These are phyloP conservation scores for Sebastolobus altivelis DNA, from an alignment of 2,797 vertebrate genomes.

Conservation along the genomic window DNA sequence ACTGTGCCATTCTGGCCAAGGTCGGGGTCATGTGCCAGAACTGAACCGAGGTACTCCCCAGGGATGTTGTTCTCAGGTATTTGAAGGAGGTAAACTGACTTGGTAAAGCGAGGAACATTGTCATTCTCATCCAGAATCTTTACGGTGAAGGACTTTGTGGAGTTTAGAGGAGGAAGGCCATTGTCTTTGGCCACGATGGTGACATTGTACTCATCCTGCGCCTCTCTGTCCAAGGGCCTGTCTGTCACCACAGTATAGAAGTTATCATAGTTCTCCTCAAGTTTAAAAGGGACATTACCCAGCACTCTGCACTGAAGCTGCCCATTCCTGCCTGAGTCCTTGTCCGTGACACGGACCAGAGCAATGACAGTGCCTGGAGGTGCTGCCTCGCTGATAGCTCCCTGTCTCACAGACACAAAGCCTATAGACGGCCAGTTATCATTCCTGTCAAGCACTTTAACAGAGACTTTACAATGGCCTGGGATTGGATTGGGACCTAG, in stretches of 20 bases:
- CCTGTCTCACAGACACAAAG: conserved; percentile 98
- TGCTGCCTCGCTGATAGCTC: conserved; percentile 97
- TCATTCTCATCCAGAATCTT: conserved; percentile 98
- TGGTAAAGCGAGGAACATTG: conserved; percentile 96
- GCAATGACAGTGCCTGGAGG: conserved; percentile 96
- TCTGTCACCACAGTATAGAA: conserved; percentile 97
- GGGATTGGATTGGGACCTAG: conserved; percentile 98
- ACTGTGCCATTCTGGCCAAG: conserved; percentile 97
- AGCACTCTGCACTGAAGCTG: conserved; percentile 97
- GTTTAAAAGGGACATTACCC: conserved; percentile 94
- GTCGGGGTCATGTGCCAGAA: conserved; percentile 96
- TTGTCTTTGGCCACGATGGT: conserved; percentile 97
- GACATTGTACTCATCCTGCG: conserved; percentile 96
- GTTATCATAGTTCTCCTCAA: conserved; percentile 98
- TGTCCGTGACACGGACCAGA: conserved; percentile 96
- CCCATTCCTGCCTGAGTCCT: conserved; percentile 96
- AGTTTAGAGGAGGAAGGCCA: conserved; percentile 94
- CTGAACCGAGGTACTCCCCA: conserved; percentile 96
- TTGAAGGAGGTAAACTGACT: conserved; percentile 95
- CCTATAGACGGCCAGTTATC: conserved; percentile 97
- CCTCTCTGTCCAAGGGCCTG: conserved; percentile 94
- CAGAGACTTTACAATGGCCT: conserved; percentile 98
- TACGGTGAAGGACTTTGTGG: conserved; percentile 96
- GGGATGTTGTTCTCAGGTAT: conserved; percentile 99
- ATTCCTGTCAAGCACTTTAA: conserved; percentile 96